A percentile compares a stretch with the other conserved stretches of the same genome.
phyloP scores from a whole-genome alignment of 2,113 vertebrate genomes.

The Sardina pilchardus region DNA sequence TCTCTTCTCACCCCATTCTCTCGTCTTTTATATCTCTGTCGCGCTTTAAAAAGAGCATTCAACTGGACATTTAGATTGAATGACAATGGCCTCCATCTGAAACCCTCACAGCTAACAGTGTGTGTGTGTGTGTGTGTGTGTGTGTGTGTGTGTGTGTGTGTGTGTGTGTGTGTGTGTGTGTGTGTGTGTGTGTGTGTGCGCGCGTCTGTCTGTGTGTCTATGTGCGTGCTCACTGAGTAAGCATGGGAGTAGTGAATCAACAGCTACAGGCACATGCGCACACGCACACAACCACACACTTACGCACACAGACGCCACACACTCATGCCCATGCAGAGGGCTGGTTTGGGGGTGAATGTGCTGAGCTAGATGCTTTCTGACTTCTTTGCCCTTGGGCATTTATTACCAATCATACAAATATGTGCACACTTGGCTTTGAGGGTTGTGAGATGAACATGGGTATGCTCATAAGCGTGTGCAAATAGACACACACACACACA shows the following conservation, averaged over 20 bases:
- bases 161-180: not conserved
- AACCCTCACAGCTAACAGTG: not conserved
- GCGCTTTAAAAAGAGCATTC: constrained; percentile 7
- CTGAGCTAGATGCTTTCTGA: constrained; percentile 34
- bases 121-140: constrained; percentile 21
- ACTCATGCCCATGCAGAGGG: constrained; percentile 13
- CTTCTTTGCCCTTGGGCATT: not conserved
- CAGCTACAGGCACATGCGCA: not conserved
- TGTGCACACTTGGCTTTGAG: not conserved
- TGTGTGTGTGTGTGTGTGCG: not conserved
- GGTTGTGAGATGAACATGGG: not conserved
- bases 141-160: not conserved
- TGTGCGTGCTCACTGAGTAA: not conserved
- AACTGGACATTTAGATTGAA: constrained; percentile 17
- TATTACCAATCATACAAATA: constrained; percentile 12
- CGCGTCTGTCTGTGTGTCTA: not conserved
- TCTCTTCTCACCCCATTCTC: not conserved
- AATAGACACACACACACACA: not conserved
- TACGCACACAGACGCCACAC: constrained; percentile 11
- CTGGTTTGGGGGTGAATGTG: constrained; percentile 25
- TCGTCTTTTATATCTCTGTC: not conserved
- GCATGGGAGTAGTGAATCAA: not conserved
- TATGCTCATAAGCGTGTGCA: not conserved
- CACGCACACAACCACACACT: constrained; percentile 15
- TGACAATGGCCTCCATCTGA: constrained; percentile 17